Conservation (phyloP, 2,797 vertebrate genomes). For the Peromyscus nudipes region DNA sequence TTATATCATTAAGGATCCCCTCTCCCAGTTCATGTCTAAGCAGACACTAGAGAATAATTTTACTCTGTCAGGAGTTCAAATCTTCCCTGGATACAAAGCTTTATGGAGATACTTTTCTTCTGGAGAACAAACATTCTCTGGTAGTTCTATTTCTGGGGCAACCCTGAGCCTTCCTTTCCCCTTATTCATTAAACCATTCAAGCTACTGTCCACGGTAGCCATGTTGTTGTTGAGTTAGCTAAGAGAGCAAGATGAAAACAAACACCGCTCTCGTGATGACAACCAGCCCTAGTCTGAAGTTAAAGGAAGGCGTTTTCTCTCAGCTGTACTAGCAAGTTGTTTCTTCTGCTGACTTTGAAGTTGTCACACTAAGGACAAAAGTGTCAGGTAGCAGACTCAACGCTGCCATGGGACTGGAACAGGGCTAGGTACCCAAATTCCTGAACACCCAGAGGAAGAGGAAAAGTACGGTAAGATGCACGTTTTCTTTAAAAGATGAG, state of each 20-base stretch:
- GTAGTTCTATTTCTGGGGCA: background rate
- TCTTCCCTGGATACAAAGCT: background rate
- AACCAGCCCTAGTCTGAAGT: background rate
- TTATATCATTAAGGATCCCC: background rate
- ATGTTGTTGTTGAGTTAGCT: background rate
- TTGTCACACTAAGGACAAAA: background rate
- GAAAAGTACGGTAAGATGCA: background rate
- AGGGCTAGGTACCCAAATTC: background rate
- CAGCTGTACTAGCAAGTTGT: background rate
- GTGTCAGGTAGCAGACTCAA: background rate
- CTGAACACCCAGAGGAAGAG: background rate
- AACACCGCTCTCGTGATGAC: background rate
- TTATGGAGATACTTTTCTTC: background rate
- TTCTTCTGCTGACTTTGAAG: conserved; percentile 10
- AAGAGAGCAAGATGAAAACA: conserved; percentile 18
- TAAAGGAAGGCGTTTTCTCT: background rate
- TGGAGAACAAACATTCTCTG: background rate
- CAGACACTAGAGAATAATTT: conserved; percentile 11
- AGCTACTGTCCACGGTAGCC: background rate
- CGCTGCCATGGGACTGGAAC: background rate
- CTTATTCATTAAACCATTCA: background rate
- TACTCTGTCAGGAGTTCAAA: background rate
- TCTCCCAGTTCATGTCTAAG: background rate
- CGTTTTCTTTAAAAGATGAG: background rate
- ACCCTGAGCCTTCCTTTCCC: too few relatives aligned